A percentile compares a stretch with the other conserved stretches of the same genome.
These are phyloP conservation scores for Sthenelais limicola DNA, from an alignment of 2,888 invertebrate species.

Conservation along the genomic window DNA sequence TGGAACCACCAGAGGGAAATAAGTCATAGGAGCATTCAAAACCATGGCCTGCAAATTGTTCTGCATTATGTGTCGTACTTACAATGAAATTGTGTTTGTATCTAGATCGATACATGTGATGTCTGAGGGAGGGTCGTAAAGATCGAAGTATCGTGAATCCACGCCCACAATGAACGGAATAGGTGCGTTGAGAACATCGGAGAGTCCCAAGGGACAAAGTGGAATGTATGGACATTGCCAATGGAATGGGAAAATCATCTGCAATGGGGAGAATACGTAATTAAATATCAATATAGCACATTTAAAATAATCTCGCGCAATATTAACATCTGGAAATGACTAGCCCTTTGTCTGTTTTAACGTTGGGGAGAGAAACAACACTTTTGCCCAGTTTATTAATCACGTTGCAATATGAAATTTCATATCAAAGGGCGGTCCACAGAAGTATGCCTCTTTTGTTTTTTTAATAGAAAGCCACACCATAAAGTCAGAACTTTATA, in stretches of 20 bases:
- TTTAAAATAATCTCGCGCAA: too few relatives aligned
- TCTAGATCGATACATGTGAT: conserved; percentile 98
- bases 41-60: not conserved
- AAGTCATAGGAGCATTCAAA: too few relatives aligned
- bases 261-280: conserved; percentile 21
- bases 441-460: too few relatives aligned
- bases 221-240: conserved; percentile 99
- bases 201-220: conserved; percentile 93
- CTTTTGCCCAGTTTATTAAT: too few relatives aligned
- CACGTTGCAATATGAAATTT: too few relatives aligned
- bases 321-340: too few relatives aligned
- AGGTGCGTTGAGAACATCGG: conserved; percentile 97
- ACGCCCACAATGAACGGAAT: conserved; percentile 97
- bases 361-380: too few relatives aligned
- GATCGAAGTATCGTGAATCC: conserved; percentile 96
- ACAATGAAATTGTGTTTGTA: conserved; percentile 90
- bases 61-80: conserved; percentile 55
- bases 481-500: too few relatives aligned
- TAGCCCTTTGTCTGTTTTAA: too few relatives aligned
- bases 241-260: conserved; percentile 95
- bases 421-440: too few relatives aligned
- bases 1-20: too few relatives aligned
- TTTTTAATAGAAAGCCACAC: too few relatives aligned
- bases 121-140: conserved; percentile 92
- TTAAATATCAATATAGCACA: not conserved